Evolutionary conservation across 2,888 invertebrate species (phyloP).

Genomic region (Cerastis leucographa): DNA sequence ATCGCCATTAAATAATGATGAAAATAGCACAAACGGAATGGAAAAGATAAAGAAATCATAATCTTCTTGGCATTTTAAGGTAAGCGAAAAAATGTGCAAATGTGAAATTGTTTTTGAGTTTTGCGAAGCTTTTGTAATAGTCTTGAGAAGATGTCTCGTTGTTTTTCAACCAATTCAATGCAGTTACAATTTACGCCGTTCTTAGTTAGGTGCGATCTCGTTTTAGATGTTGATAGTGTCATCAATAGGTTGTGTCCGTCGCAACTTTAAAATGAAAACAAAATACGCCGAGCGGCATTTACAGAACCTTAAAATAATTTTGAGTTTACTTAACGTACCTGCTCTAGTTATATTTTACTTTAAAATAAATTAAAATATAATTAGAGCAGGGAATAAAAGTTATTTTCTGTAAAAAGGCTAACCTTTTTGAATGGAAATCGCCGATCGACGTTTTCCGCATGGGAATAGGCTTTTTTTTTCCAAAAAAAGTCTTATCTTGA

Average conservation of each 20-base stretch:
- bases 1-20: constrained; percentile 2
- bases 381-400: too few species aligned
- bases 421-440: neutral
- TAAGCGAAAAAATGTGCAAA: constrained; percentile 7
- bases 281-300: neutral
- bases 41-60: constrained; percentile 28
- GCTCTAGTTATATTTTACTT: too few species aligned
- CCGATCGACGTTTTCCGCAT: neutral
- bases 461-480: neutral
- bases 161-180: neutral
- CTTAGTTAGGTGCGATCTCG: neutral
- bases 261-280: neutral
- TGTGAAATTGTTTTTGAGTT: constrained; percentile 12
- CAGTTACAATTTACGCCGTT: neutral
- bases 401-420: neutral
- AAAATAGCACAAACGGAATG: constrained; percentile 24
- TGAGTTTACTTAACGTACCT: too few species aligned
- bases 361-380: too few species aligned
- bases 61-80: constrained; percentile 29
- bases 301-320: too few species aligned
- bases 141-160: neutral
- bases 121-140: neutral
- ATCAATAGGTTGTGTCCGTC: neutral
- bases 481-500: neutral
- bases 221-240: neutral